phyloP scores from a whole-genome alignment of 2,888 invertebrate genomes.

The Allygus modestus region DNA sequence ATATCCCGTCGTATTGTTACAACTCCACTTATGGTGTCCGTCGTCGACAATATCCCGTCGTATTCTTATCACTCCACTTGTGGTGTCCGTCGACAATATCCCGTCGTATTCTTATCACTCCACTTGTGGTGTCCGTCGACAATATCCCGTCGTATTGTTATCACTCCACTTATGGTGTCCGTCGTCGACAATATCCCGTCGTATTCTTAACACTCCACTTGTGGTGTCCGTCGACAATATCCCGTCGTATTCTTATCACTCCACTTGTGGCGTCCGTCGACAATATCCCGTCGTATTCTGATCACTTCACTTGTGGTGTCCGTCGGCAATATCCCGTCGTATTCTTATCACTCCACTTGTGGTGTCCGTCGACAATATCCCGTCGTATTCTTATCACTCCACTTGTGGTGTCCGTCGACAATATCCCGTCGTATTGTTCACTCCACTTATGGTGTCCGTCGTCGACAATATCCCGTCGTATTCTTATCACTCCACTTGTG shows the following conservation, averaged over 20 bases:
- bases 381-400: neutral
- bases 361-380: neutral
- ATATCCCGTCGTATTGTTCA: neutral
- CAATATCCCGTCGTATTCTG: neutral
- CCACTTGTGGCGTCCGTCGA: neutral
- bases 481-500: too few relatives aligned
- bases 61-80: neutral
- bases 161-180: too few relatives aligned
- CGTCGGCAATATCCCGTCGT: too few relatives aligned
- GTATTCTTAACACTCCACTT: neutral
- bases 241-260: neutral
- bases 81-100: neutral
- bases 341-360: neutral
- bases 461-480: too few relatives aligned
- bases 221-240: neutral
- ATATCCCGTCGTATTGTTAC: neutral
- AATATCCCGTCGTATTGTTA: neutral
- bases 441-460: too few relatives aligned
- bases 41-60: neutral
- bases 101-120: neutral
- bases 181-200: too few relatives aligned
- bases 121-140: neutral
- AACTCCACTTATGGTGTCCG: too few relatives aligned
- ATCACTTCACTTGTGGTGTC: too few relatives aligned
- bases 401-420: neutral